Conservation (phyloP, 1,140 invertebrate genomes). For the Lasioglossum baleicum region DNA sequence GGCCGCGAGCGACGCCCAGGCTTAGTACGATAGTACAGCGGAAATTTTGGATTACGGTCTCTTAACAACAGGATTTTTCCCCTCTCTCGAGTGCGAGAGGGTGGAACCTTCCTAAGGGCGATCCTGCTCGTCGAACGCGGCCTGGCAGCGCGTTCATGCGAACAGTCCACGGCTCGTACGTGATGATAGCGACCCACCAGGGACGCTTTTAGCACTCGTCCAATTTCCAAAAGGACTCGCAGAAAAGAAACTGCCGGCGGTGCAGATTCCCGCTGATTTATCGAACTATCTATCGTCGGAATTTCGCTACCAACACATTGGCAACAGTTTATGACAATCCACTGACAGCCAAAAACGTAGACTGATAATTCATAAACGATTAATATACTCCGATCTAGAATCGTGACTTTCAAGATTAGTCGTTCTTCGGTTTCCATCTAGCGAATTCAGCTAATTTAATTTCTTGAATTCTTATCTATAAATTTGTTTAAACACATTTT, state of each 20-base stretch:
- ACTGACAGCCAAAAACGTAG: too few species aligned
- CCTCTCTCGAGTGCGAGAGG: not conserved
- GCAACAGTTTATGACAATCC: too few species aligned
- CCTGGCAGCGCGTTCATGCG: conserved; percentile 9
- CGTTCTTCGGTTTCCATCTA: too few species aligned
- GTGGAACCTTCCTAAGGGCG: not conserved
- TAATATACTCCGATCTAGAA: too few species aligned
- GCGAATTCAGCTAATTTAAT: too few species aligned
- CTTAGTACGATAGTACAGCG: conserved; percentile 36
- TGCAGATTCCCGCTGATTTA: not conserved
- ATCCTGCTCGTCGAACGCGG: not conserved
- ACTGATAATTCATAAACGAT: too few species aligned
- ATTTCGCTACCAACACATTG: not conserved
- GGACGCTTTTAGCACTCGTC: conserved; percentile 65
- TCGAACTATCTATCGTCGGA: conserved; percentile 10
- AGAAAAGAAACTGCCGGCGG: not conserved
- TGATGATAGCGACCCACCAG: conserved; percentile 60
- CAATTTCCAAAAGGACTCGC: conserved; percentile 71
- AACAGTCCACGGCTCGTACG: conserved; percentile 6
- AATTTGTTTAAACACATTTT: too few species aligned
- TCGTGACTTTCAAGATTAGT: too few species aligned
- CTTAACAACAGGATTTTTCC: conserved; percentile 31
- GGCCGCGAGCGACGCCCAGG: conserved; percentile 21
- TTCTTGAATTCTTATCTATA: too few species aligned
- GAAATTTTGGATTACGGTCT: conserved; percentile 58